Evolutionary conservation across 2,888 invertebrate genomes (phyloP).

Genomic region (Heterodera filipjevi): DNA sequence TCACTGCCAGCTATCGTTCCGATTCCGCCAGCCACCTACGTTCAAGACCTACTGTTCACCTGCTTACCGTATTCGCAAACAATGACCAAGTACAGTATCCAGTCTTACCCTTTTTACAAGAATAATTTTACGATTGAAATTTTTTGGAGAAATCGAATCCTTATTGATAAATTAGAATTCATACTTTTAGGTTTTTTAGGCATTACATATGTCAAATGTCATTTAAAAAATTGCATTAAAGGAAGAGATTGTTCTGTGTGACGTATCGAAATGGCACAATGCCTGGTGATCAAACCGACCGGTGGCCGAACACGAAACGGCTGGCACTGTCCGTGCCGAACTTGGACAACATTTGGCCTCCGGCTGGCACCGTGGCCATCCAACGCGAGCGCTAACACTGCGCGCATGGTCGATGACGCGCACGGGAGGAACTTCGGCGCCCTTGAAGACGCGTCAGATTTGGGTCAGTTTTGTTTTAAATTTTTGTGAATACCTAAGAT

Average conservation of each 20-base stretch:
- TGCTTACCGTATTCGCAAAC: slow-evolving; percentile 30
- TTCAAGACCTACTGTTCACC: slow-evolving; percentile 65
- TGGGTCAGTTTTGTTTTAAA: slow-evolving; percentile 31
- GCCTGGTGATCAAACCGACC: slow-evolving; percentile 40
- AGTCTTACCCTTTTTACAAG: too few relatives aligned
- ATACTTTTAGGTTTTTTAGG: too few relatives aligned
- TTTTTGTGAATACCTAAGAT: too few relatives aligned
- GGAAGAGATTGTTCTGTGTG: slow-evolving; percentile 45
- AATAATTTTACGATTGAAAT: too few relatives aligned
- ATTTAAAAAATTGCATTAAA: too few relatives aligned
- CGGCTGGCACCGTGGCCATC: slow-evolving; percentile 33
- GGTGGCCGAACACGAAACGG: slow-evolving; percentile 42
- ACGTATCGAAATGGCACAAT: slow-evolving; percentile 40
- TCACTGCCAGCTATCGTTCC: slow-evolving; percentile 79
- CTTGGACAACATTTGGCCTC: slow-evolving; percentile 25
- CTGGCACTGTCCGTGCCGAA: slow-evolving; percentile 41
- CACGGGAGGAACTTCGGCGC: slow-evolving; percentile 68
- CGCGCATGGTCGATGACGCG: slow-evolving; percentile 82
- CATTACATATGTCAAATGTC: too few relatives aligned
- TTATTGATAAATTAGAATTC: too few relatives aligned
- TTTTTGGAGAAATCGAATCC: too few relatives aligned
- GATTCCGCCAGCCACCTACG: slow-evolving; percentile 79
- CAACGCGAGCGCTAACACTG: slow-evolving; percentile 65
- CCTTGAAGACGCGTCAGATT: slow-evolving; percentile 35
- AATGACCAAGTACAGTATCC: slow-evolving; percentile 42